Conservation (phyloP, 2,797 vertebrate genomes). For the Pteronotus mesoamericanus region DNA sequence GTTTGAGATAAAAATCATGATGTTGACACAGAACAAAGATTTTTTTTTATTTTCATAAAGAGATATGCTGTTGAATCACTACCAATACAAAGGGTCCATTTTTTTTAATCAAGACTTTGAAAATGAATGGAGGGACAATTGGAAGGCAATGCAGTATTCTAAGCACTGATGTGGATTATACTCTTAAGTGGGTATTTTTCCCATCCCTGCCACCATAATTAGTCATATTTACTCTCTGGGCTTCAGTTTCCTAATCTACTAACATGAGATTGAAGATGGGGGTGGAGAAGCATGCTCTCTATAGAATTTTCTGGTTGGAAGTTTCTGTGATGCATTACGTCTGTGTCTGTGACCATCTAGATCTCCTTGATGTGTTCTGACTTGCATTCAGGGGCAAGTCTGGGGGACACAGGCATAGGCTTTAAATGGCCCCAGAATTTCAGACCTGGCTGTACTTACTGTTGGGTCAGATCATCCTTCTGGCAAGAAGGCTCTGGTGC, state of each 20-base stretch:
- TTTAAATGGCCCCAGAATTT: background rate
- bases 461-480: constrained; percentile 46
- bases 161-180: background rate
- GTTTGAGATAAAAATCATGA: background rate
- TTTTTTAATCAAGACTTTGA: constrained; percentile 1
- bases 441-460: background rate
- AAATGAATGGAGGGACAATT: background rate
- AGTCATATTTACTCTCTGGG: background rate
- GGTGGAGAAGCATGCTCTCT: background rate
- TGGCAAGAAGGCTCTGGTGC: constrained; percentile 57
- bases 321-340: background rate
- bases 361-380: background rate
- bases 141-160: background rate
- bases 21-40: background rate
- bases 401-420: background rate
- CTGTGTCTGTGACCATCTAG: background rate
- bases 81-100: background rate
- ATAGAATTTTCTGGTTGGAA: background rate
- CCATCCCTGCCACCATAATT: background rate
- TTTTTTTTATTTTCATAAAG: background rate
- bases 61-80: background rate
- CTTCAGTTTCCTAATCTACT: background rate
- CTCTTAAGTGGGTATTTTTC: background rate
- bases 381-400: background rate
- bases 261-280: background rate